Evolutionary conservation across 2,888 invertebrate species (phyloP), one percentile per base, ranked within the genome.

Genomic region (Eristalis arbustorum): DNA sequence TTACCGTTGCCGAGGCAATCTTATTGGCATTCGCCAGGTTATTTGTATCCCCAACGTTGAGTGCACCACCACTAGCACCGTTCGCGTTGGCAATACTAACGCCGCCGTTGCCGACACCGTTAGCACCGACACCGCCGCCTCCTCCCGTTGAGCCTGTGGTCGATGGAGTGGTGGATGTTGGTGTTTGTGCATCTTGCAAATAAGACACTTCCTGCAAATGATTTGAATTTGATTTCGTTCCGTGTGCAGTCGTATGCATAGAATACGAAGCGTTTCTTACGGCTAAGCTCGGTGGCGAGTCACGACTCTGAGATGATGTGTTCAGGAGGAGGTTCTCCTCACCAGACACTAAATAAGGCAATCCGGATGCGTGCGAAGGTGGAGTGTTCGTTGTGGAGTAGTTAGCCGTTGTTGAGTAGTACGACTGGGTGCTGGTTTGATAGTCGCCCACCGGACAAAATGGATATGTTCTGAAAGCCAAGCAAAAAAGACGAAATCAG

Each of bases 1-100:
- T 96, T 95, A 97, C 98, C 93, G 98, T 98, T 93, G 98, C 98
- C 92, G 97, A 91, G 96, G 97, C 91, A 96, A 97, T 93, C 96
- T 94, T 92, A 96, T 97, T 91, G 88, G 92, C 90, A 88, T 90
- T 91, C 78, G 91, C 92, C 85, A 92, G 89, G 87, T 90, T 90
- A 84, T 90, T 90, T 34, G 90, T 90, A 67, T 90, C 91, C 11
- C 91, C 90, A 59, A 90, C 89, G 37, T 90, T 90, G 23, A 84
- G 84, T 69, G 64, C 80, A 18, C 79, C 80, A 73, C 90, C 81
- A 90, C 91, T 56, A 90, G 90, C 64, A 81, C 89, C 89, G 49
- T 89, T 90, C n/a, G 90, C 91, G 34, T 88, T 88, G 23, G 90
- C 90, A 42, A 34, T 42, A 18, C 56, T 49, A 42, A 42, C 42